phyloP scores from a whole-genome alignment of 1,140 invertebrate species.

The Dreissena rostriformis region DNA sequence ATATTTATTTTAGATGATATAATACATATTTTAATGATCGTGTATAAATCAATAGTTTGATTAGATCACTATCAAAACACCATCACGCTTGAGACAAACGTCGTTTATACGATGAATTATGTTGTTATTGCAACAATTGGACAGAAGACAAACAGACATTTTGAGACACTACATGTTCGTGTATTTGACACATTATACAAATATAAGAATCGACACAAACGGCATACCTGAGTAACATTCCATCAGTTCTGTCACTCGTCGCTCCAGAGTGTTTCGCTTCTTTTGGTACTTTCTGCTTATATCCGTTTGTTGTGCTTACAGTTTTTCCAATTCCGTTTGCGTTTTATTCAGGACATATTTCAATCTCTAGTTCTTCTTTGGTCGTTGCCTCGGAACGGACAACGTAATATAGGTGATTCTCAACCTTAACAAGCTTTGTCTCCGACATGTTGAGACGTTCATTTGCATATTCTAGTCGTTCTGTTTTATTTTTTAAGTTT shows the following conservation, averaged over 20 bases:
- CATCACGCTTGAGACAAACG: too few relatives aligned
- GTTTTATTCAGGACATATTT: conserved; percentile 25
- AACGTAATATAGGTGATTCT: conserved; percentile 47
- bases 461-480: conserved; percentile 35
- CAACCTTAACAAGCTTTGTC: conserved; percentile 30
- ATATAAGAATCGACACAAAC: too few relatives aligned
- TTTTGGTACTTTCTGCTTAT: conserved; percentile 26
- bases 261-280: conserved; percentile 8
- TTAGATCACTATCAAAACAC: too few relatives aligned
- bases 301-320: conserved; percentile 22
- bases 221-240: conserved; percentile 54
- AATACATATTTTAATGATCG: too few relatives aligned
- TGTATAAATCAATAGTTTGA: too few relatives aligned
- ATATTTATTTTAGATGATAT: too few relatives aligned
- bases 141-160: too few relatives aligned
- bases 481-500: conserved; percentile 50
- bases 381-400: conserved; percentile 40
- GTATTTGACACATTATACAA: too few relatives aligned
- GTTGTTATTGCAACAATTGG: too few relatives aligned
- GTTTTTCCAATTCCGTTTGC: conserved; percentile 11
- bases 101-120: too few relatives aligned
- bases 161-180: too few relatives aligned
- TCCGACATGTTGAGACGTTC: conserved; percentile 37
- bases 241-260: conserved; percentile 36
- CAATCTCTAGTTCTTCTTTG: conserved; percentile 32